phyloP scores from a whole-genome alignment of 92 coral and sea anemone species.

The Parazoanthus atlanticus region DNA sequence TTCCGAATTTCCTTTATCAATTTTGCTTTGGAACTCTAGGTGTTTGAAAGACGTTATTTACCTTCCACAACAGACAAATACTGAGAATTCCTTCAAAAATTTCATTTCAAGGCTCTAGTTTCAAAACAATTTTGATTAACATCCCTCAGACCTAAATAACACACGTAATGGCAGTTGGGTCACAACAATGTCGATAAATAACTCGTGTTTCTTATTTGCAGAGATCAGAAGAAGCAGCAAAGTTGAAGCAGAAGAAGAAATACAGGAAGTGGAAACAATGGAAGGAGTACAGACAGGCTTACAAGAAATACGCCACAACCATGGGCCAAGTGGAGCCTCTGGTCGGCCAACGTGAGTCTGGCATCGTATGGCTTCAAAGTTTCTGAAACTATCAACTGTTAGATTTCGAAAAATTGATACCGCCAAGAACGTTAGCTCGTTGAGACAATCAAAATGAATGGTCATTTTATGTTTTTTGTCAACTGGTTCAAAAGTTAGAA shows the following conservation, averaged over 20 bases:
- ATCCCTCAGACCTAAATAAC: no score
- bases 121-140: no score
- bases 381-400: no score
- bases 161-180: neutral
- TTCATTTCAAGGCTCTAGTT: no score
- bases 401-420: no score
- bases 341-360: neutral
- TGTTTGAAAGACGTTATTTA: no score
- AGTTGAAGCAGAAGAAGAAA: slow-evolving; percentile 50
- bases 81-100: no score
- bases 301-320: slow-evolving; percentile 45
- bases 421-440: neutral
- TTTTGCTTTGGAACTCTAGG: no score
- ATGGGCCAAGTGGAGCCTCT: slow-evolving; percentile 14
- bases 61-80: no score
- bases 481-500: no score
- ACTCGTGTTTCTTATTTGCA: neutral
- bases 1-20: no score
- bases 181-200: neutral
- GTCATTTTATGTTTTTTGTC: no score
- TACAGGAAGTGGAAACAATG: slow-evolving; percentile 70
- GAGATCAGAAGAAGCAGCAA: slow-evolving; percentile 43
- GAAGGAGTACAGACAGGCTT: slow-evolving; percentile 67
- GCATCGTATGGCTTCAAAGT: neutral
- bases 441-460: neutral